Base-by-base conservation (phyloP, 2,113 vertebrate species). In the Struthidea cinerea region DNA sequence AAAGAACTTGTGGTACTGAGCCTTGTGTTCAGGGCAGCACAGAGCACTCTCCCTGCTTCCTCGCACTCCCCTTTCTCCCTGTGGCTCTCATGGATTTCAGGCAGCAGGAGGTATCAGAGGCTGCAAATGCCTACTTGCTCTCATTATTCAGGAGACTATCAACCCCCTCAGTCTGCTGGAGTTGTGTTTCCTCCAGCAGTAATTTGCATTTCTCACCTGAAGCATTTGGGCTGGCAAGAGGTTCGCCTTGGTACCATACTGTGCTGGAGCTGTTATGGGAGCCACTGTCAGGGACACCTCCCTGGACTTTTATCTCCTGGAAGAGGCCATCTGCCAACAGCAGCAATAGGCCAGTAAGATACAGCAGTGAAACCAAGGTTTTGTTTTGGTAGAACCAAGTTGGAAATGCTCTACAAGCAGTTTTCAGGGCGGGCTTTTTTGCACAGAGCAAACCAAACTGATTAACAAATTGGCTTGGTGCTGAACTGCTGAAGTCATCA, bases 121-220 rank as follows among this genome's bases (percentile, higher is more conserved):
- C 59, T 84, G 53, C 63, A 69, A 28, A 64, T 0, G 0, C 26
- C 41, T 23, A 0, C 57, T 79, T 81, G 53, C 35, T 74, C 1
- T 56, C 61, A 10, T 37, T 24, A 16, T 55, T 39, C 35, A 42
- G 50, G 64, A 80, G 33, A 13, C 8, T 69, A 1, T 9, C 46
- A 30, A 60, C 47, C 53, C 14, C 55, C 16, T 94, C 67, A 69
- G 37, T 32, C 75, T 85, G 42, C 77, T 82, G n/a, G 28, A 70
- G 50, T 4, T 9, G 0, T 41, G 49, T 28, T 65, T 37, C 52
- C 28, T 42, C 52, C 70, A 28, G 64, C 53, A 50, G 8, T 13
- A 64, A 32, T 28, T 42, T 46, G 60, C 7, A 2, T 56, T 69
- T 63, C 59, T 90, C 60, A 52, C 63, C 39, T 59, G 63, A 68